Evolutionary conservation across 1,140 invertebrate species (phyloP), one percentile per base, ranked within the genome.

Genomic region (Drosophila burlai): DNA sequence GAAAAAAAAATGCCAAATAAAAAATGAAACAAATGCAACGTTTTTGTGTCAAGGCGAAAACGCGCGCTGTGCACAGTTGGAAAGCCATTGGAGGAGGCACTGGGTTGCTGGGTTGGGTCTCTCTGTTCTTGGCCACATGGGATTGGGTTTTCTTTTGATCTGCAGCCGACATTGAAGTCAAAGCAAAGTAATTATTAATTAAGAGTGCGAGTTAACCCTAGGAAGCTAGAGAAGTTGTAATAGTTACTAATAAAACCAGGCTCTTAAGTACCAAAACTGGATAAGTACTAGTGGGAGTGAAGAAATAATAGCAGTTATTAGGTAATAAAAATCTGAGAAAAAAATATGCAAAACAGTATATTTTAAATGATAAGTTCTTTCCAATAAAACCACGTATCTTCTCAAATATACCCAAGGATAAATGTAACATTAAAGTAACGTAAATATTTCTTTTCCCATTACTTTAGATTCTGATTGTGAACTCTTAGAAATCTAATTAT

Each of bases 1-100:
- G 43, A 69, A 58, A 54, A 71, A 71, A 52, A 76, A 76, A 65
- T 18, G 13, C 61, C 62, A 54, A 76, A 73, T 58, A 67, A 68
- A 80, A 64, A 64, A 65, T 69, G 68, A 67, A 77, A 61, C 79
- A 78, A 77, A 76, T 76, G 31, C 72, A 64, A 57, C 50, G 38
- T 65, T 76, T 76, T 85, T 66, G 83, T 85, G 82, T 79, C 82
- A 85, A 85, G 82, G 82, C 75, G 57, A 85, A 69, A 85, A 46
- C 79, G 66, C 82, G 82, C 74, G 75, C 82, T 86, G 83, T 85
- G 82, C 82, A 78, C 82, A 85, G 82, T 85, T 85, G 81, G 78
- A 85, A 61, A 79, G 82, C 67, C 57, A 85, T 45, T 85, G 82
- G 65, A 65, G 57, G 43, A 65, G 83, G 61, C 54, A 45, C 47